Conservation (phyloP, 2,797 vertebrate species). For the Spatula clypeata region DNA sequence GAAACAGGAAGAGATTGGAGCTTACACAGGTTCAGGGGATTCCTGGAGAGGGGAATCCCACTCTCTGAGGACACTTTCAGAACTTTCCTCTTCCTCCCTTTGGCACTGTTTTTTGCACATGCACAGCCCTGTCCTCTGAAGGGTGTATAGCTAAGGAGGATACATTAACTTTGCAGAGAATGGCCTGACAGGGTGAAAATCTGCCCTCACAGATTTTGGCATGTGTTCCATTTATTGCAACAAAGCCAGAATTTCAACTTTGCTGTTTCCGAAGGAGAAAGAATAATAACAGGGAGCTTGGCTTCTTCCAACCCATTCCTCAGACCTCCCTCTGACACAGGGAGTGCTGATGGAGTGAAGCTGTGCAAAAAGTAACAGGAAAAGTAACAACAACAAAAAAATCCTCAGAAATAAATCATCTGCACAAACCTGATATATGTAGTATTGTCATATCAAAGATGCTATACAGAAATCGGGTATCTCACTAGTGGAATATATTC, state of each 20-base stretch:
- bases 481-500: not conserved
- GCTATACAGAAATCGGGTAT: not conserved
- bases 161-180: not conserved
- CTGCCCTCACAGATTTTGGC: not conserved
- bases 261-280: constrained; percentile 12
- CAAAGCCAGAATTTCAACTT: constrained; percentile 15
- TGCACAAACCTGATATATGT: not conserved
- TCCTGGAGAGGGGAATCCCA: accelerated
- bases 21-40: not conserved
- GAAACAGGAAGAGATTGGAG: not conserved
- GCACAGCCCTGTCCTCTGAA: not conserved
- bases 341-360: not conserved
- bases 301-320: not conserved
- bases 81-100: not conserved
- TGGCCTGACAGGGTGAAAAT: not conserved
- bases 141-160: not conserved
- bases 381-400: not conserved
- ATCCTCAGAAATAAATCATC: not conserved
- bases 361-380: not conserved
- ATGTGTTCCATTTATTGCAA: not conserved
- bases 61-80: not conserved
- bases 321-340: not conserved
- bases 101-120: not conserved
- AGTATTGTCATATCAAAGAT: not conserved
- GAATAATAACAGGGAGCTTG: not conserved